phyloP scores from a whole-genome alignment of 2,113 vertebrate species.

The Condylura cristata region DNA sequence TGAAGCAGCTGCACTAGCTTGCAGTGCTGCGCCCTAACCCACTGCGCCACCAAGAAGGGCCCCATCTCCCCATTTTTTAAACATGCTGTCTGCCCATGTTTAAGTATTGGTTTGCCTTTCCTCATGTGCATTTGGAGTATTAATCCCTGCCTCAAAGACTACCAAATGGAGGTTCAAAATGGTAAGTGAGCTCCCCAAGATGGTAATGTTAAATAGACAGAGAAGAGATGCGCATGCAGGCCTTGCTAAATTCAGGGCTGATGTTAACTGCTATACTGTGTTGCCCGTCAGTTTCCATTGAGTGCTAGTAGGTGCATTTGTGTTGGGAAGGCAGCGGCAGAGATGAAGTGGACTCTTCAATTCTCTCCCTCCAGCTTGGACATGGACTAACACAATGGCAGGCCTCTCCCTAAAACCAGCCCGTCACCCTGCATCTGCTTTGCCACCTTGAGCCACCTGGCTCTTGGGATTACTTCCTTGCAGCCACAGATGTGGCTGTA shows the following conservation, averaged over 20 bases:
- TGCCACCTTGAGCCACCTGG: neutral
- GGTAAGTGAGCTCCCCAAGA: neutral
- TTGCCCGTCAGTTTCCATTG: neutral
- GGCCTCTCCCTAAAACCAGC: neutral
- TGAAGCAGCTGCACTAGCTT: too few relatives aligned
- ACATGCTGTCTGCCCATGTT: neutral
- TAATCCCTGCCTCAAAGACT: neutral
- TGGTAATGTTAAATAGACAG: neutral
- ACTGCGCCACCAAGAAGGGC: too few relatives aligned
- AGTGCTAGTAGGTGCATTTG: neutral
- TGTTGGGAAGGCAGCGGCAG: neutral
- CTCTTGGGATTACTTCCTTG: neutral
- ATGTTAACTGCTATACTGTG: rapidly evolving
- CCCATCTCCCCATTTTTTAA: neutral
- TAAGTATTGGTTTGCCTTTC: too few relatives aligned
- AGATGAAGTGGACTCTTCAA: neutral
- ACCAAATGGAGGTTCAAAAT: neutral
- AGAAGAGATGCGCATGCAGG: neutral
- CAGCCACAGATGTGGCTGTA: neutral
- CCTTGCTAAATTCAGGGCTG: neutral
- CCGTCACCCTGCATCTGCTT: neutral
- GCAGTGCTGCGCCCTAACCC: too few relatives aligned
- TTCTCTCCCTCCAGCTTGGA: neutral
- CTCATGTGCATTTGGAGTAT: neutral
- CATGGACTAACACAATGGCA: neutral